A percentile compares a stretch with the other conserved stretches of the same genome.
Conservation (phyloP, 1,140 invertebrate species). For the Sycophila sp. region DNA sequence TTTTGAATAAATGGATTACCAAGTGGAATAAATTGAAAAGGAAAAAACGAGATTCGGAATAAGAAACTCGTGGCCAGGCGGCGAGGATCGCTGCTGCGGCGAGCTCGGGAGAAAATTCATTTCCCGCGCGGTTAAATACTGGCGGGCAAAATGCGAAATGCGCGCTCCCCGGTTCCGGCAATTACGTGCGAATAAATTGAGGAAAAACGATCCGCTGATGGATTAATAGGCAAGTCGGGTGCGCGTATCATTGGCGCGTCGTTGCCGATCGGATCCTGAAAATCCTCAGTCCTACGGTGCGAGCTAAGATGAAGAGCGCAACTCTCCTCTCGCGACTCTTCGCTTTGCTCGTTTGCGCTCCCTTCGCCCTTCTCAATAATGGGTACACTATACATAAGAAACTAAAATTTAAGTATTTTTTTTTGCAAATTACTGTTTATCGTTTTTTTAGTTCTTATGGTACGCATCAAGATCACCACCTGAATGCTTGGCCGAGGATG, state of each 20-base stretch:
- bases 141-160: neutral
- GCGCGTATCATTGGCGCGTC: neutral
- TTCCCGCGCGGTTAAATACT: no score
- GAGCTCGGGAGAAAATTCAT: no score
- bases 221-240: constrained; percentile 43
- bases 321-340: constrained; percentile 41
- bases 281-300: constrained; percentile 48
- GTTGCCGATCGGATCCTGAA: neutral
- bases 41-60: no score
- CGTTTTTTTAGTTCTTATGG: neutral
- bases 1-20: no score
- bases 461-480: constrained; percentile 56
- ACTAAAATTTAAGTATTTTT: neutral
- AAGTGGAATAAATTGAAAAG: no score
- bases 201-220: constrained; percentile 47
- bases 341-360: constrained; percentile 39
- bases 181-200: constrained; percentile 53
- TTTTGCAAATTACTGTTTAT: neutral
- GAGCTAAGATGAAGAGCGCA: no score
- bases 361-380: constrained; percentile 9
- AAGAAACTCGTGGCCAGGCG: no score
- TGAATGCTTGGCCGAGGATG: constrained; percentile 72
- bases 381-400: neutral
- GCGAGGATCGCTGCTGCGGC: no score
- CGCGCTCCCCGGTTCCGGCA: constrained; percentile 22